Evolutionary conservation across 2,797 vertebrate species (phyloP).

Genomic region (Takifugu rubripes): DNA sequence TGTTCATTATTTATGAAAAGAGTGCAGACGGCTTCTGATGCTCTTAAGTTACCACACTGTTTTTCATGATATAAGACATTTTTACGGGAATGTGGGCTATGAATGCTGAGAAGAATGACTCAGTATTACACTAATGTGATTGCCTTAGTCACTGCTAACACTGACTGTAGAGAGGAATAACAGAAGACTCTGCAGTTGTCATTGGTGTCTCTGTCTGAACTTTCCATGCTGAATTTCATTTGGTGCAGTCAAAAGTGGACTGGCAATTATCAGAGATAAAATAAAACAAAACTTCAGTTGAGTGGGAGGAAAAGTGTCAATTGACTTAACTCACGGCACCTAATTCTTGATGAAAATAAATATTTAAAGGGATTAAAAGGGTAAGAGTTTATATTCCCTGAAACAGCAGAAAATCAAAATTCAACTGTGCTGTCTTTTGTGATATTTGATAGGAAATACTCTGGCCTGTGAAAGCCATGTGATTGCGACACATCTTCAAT

Average conservation of each 20-base stretch:
- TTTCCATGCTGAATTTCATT: not conserved
- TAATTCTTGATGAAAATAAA: too few relatives aligned
- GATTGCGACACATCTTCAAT: not conserved
- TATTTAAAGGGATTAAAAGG: too few relatives aligned
- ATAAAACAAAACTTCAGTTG: not conserved
- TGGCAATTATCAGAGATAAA: not conserved
- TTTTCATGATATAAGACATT: too few relatives aligned
- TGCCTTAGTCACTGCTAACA: not conserved
- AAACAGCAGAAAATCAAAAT: not conserved
- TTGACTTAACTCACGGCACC: too few relatives aligned
- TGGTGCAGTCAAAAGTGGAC: not conserved
- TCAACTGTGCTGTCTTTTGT: not conserved
- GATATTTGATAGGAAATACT: not conserved
- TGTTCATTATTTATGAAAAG: too few relatives aligned
- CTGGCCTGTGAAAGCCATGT: not conserved
- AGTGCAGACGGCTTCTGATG: too few relatives aligned
- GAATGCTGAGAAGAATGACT: not conserved
- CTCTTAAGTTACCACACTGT: too few relatives aligned
- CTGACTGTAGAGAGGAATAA: not conserved
- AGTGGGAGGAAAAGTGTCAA: too few relatives aligned
- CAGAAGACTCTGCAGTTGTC: not conserved
- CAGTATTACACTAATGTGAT: not conserved
- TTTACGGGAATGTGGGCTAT: too few relatives aligned
- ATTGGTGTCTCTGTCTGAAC: not conserved
- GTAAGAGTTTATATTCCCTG: too few relatives aligned